phyloP scores from a whole-genome alignment of 1,140 invertebrate genomes.

The Linepithema humile region DNA sequence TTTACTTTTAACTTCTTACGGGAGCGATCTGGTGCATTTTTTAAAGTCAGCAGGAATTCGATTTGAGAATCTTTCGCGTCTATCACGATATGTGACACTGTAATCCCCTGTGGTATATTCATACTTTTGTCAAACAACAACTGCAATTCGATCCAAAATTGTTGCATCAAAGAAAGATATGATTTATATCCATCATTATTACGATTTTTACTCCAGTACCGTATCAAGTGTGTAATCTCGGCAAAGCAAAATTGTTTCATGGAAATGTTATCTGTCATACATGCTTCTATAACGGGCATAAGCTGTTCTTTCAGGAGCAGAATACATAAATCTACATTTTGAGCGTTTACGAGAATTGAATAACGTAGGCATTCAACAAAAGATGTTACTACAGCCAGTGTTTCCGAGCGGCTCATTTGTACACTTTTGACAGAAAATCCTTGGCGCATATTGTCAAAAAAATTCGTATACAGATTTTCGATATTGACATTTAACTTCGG shows the following conservation, averaged over 20 bases:
- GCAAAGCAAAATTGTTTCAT: conserved; percentile 83
- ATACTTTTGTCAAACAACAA: conserved; percentile 80
- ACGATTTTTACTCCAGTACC: conserved; percentile 86
- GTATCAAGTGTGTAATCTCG: conserved; percentile 83
- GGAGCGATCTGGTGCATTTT: conserved; percentile 52
- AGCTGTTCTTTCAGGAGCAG: conserved; percentile 80
- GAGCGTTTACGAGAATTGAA: conserved; percentile 82
- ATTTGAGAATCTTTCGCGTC: conserved; percentile 68
- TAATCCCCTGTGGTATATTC: conserved; percentile 8
- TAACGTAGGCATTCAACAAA: conserved; percentile 90
- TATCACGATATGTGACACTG: not conserved
- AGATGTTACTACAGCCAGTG: conserved; percentile 86
- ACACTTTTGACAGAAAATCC: conserved; percentile 85
- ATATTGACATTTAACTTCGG: conserved; percentile 85
- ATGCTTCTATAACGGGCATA: conserved; percentile 82
- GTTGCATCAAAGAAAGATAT: conserved; percentile 82
- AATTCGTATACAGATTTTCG: conserved; percentile 87
- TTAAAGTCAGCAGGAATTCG: conserved; percentile 79
- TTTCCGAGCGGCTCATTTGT: conserved; percentile 86
- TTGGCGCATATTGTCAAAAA: conserved; percentile 88
- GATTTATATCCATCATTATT: conserved; percentile 71
- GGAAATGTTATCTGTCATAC: conserved; percentile 77
- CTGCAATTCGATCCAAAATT: conserved; percentile 85
- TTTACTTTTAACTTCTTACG: conserved; percentile 78
- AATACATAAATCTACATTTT: conserved; percentile 80